A percentile compares a stretch with the other conserved stretches of the same genome.
Evolutionary conservation across 2,888 invertebrate genomes (phyloP).

Genomic region (Hipparchia semele): DNA sequence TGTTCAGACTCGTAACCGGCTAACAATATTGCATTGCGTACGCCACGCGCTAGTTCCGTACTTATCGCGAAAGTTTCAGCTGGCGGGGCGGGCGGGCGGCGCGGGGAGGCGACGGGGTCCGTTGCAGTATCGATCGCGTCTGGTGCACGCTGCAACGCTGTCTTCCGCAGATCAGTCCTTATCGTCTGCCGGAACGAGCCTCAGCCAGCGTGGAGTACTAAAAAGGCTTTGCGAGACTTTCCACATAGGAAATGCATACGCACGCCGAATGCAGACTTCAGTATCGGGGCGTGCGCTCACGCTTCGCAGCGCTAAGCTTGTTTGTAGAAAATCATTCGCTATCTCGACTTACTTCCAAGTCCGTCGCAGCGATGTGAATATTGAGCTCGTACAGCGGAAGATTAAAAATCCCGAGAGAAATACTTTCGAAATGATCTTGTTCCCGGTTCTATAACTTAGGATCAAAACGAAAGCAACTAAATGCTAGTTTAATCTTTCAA

Average conservation of each 20-base stretch:
- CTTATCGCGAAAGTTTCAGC: slow-evolving; percentile 82
- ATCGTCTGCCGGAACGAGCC: slow-evolving; percentile 73
- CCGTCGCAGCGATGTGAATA: slow-evolving; percentile 27
- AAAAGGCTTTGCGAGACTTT: slow-evolving; percentile 68
- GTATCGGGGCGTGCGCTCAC: slow-evolving; percentile 58
- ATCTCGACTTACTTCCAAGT: slow-evolving; percentile 45
- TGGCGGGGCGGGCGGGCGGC: slow-evolving; percentile 43
- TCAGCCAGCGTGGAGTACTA: slow-evolving; percentile 55
- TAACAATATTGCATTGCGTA: slow-evolving; percentile 83
- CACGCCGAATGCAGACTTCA: slow-evolving; percentile 55
- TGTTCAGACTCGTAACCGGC: slow-evolving; percentile 80
- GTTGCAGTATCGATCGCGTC: slow-evolving; percentile 81
- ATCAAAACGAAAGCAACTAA: too few species aligned
- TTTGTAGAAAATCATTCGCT: slow-evolving; percentile 63
- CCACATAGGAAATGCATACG: slow-evolving; percentile 53
- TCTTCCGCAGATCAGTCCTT: slow-evolving; percentile 82
- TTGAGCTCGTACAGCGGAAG: slow-evolving; percentile 21
- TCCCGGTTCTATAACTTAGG: too few species aligned
- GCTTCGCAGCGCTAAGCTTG: slow-evolving; percentile 59
- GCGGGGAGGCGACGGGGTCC: slow-evolving; percentile 49
- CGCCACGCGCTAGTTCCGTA: slow-evolving; percentile 81
- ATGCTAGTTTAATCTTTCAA: too few species aligned
- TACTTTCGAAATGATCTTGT: neutral
- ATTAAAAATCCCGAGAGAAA: slow-evolving; percentile 20
- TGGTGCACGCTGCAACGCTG: slow-evolving; percentile 78